phyloP scores from a whole-genome alignment of 35 echinoderm and acorn worm species.

The Heliocidaris erythrogramma region DNA sequence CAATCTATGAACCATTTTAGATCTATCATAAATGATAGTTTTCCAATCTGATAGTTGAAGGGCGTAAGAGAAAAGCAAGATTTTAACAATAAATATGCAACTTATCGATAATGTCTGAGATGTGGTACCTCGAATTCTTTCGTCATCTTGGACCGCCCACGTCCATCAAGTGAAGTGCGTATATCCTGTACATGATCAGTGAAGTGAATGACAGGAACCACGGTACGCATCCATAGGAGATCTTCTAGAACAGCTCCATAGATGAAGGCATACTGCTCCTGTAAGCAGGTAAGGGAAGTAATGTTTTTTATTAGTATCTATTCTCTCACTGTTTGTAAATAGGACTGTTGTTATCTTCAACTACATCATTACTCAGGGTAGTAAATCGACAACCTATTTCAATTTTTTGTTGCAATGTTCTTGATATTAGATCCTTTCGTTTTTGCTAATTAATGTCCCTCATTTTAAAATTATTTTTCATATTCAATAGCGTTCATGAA shows the following conservation, averaged over 20 bases:
- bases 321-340: background rate
- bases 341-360: too few species aligned
- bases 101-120: background rate
- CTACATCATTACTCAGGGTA: background rate
- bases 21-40: too few species aligned
- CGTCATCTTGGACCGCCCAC: background rate
- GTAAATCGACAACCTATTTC: background rate
- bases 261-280: constrained; percentile 41
- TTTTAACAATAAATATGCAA: background rate
- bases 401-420: background rate
- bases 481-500: too few species aligned
- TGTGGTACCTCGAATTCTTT: background rate
- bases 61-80: background rate
- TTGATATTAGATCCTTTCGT: background rate
- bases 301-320: background rate
- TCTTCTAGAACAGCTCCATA: constrained; percentile 28
- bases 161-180: background rate
- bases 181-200: background rate
- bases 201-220: constrained; percentile 22
- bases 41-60: background rate
- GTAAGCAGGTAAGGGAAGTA: background rate
- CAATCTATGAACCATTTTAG: too few species aligned
- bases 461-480: too few species aligned
- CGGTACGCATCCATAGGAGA: background rate
- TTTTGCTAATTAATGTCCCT: too few species aligned